Evolutionary conservation across 2,888 invertebrate species (phyloP).

Genomic region (Dynastes hyllus): DNA sequence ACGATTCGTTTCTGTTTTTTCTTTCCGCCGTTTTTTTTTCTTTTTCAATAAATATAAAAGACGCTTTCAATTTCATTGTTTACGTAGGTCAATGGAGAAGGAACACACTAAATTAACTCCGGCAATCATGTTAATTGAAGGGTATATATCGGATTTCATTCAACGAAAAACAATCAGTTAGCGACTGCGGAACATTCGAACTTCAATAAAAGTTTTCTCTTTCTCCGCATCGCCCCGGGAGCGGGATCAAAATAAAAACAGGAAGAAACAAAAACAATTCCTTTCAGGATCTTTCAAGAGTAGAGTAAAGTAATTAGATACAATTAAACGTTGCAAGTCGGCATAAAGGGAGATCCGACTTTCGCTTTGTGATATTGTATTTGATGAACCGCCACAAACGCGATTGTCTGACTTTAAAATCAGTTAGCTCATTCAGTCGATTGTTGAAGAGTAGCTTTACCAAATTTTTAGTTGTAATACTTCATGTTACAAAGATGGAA

Average conservation of each 20-base stretch:
- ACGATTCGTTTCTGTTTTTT: too few species aligned
- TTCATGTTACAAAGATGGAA: too few species aligned
- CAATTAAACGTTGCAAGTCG: conserved; percentile 22
- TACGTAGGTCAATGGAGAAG: conserved; percentile 11
- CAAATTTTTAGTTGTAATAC: too few species aligned
- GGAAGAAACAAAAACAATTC: conserved; percentile 8
- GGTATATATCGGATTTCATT: conserved; percentile 34
- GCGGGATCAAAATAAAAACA: neutral
- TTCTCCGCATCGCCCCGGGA: neutral
- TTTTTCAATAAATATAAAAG: conserved; percentile 31
- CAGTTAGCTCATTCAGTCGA: too few species aligned
- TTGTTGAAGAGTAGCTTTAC: too few species aligned
- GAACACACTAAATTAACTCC: conserved; percentile 40
- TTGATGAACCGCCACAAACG: too few species aligned
- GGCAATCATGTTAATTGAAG: conserved; percentile 47
- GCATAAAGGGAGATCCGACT: neutral
- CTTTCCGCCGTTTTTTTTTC: neutral
- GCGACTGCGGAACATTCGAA: conserved; percentile 2
- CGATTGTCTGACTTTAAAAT: too few species aligned
- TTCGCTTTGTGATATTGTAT: too few species aligned
- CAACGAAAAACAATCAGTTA: conserved; percentile 42
- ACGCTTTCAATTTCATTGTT: conserved; percentile 18
- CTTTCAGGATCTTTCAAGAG: conserved; percentile 8
- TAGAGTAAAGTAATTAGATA: conserved; percentile 31
- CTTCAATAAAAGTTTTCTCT: conserved; percentile 20